A percentile compares a stretch with the other conserved stretches of the same genome.
phyloP scores from a whole-genome alignment of 2,888 invertebrate genomes.

The Drosophila fulvimacula region DNA sequence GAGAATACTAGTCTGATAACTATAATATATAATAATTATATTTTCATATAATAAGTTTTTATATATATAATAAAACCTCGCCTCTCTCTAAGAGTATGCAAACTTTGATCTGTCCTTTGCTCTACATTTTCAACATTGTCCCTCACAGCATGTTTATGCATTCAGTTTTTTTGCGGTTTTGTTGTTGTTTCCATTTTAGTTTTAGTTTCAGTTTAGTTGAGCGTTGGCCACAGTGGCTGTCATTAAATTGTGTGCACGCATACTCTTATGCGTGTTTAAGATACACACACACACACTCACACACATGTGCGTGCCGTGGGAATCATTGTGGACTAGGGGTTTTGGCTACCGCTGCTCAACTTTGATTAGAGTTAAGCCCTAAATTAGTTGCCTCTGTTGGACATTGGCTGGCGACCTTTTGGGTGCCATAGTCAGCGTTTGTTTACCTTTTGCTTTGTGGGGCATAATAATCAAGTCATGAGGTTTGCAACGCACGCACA shows the following conservation, averaged over 20 bases:
- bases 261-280: background rate
- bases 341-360: conserved; percentile 57
- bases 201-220: conserved; percentile 20
- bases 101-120: background rate
- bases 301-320: conserved; percentile 41
- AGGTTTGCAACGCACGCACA: conserved; percentile 34
- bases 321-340: conserved; percentile 23
- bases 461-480: conserved; percentile 58
- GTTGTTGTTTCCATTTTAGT: conserved; percentile 14
- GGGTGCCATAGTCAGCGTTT: conserved; percentile 8
- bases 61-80: too few relatives aligned
- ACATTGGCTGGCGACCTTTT: conserved; percentile 47
- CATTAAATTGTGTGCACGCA: conserved; percentile 37
- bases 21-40: too few relatives aligned
- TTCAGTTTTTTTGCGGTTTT: conserved; percentile 3
- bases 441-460: conserved; percentile 8
- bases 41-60: too few relatives aligned
- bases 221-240: conserved; percentile 4
- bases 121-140: background rate
- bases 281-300: background rate
- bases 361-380: conserved; percentile 78
- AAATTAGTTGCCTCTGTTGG: conserved; percentile 71
- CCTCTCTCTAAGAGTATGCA: background rate
- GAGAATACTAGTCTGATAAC: too few relatives aligned
- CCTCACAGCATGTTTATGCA: conserved; percentile 9